Conservation (phyloP, 2,888 invertebrate species). For the Phoronis australis region DNA sequence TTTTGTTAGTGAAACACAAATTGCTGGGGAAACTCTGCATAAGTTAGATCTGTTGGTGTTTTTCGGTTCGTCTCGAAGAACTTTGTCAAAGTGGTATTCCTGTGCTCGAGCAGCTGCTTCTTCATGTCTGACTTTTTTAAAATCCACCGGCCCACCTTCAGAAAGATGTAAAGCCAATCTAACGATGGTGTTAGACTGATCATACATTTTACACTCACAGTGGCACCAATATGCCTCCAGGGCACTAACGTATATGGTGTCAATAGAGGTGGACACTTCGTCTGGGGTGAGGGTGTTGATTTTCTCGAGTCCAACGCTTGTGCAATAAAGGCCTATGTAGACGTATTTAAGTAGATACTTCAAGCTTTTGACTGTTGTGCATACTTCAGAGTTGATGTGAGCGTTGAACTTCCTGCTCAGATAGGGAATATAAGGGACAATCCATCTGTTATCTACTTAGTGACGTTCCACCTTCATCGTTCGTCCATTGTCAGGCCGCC, state of each 20-base stretch:
- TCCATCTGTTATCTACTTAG: slow-evolving; percentile 36
- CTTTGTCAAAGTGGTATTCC: too few relatives aligned
- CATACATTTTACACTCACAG: slow-evolving; percentile 15
- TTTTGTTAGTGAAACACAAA: too few relatives aligned
- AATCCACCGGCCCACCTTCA: not conserved
- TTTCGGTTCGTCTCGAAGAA: too few relatives aligned
- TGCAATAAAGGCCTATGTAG: slow-evolving; percentile 29
- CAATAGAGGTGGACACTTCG: slow-evolving; percentile 34
- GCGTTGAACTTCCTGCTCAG: slow-evolving; percentile 34
- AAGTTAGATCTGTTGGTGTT: too few relatives aligned
- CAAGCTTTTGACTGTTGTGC: slow-evolving; percentile 19
- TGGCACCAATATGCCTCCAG: slow-evolving; percentile 39
- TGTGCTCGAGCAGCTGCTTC: not conserved
- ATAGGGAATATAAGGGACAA: slow-evolving; percentile 48
- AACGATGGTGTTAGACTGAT: not conserved
- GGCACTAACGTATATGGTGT: slow-evolving; percentile 34
- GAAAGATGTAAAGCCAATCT: not conserved
- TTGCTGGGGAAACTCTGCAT: too few relatives aligned
- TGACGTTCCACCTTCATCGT: slow-evolving; percentile 1
- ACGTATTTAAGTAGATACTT: slow-evolving; percentile 43
- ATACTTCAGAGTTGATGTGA: slow-evolving; percentile 51
- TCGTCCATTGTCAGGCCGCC: not conserved
- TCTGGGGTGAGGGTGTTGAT: slow-evolving; percentile 13
- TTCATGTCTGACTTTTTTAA: not conserved
- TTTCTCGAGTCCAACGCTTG: slow-evolving; percentile 7